Conservation (phyloP, 2,888 invertebrate genomes). For the Brenthis ino region DNA sequence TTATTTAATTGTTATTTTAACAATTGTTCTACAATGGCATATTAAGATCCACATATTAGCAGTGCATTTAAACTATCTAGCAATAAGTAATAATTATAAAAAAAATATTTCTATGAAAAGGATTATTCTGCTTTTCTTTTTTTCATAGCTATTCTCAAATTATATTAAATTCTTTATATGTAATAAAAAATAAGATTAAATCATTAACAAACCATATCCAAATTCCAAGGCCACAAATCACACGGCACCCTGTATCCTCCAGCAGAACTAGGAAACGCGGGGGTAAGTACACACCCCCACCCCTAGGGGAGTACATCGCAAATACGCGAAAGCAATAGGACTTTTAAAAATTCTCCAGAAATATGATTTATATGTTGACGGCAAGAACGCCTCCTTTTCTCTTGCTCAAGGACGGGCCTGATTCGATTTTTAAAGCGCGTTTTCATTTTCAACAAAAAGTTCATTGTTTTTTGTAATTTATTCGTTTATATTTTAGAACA, state of each 20-base stretch:
- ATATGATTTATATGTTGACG: slow-evolving; percentile 83
- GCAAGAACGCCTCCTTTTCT: slow-evolving; percentile 71
- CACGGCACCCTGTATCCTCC: slow-evolving; percentile 55
- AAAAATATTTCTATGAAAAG: too few species aligned
- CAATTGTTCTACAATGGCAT: too few species aligned
- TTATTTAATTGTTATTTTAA: too few species aligned
- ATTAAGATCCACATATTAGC: too few species aligned
- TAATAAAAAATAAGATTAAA: slow-evolving; percentile 8
- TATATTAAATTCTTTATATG: not conserved
- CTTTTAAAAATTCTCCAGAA: slow-evolving; percentile 83
- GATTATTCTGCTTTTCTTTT: too few species aligned
- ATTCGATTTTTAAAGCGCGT: slow-evolving; percentile 81
- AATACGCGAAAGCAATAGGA: slow-evolving; percentile 83
- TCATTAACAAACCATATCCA: slow-evolving; percentile 32
- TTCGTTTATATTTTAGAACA: slow-evolving; percentile 27
- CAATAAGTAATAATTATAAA: too few species aligned
- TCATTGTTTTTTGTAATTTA: slow-evolving; percentile 46
- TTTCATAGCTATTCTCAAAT: too few species aligned
- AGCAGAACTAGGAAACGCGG: slow-evolving; percentile 80
- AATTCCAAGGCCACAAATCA: slow-evolving; percentile 45
- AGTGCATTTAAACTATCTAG: too few species aligned
- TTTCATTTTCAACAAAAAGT: slow-evolving; percentile 41
- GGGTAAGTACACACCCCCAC: slow-evolving; percentile 78
- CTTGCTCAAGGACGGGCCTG: slow-evolving; percentile 77
- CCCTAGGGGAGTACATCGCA: slow-evolving; percentile 79